These are phyloP conservation scores for Pristiophorus japonicus DNA, from an alignment of 2,113 vertebrate species.

Conservation along the genomic window DNA sequence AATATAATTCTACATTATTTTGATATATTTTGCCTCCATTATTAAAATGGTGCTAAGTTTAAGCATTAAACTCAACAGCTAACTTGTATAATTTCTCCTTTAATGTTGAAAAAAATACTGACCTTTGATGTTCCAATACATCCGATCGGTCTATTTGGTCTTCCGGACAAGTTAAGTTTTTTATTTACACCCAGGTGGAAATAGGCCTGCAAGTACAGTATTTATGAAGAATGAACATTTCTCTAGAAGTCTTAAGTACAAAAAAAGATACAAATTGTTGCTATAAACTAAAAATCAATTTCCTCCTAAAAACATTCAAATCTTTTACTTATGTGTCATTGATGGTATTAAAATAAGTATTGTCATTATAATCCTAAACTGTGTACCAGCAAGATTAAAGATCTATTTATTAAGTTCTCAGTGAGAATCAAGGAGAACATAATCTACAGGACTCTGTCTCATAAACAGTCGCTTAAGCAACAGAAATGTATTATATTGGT, in stretches of 20 bases:
- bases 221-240: neutral
- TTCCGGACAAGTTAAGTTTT: constrained; percentile 86
- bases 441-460: neutral
- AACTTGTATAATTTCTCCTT: neutral
- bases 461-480: neutral
- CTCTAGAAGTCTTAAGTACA: neutral
- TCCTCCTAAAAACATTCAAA: neutral
- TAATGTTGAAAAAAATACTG: neutral
- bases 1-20: neutral
- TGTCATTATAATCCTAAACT: neutral
- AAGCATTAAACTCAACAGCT: neutral
- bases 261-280: neutral
- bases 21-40: neutral
- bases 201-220: constrained; percentile 70
- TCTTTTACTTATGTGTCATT: neutral
- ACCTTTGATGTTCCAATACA: constrained; percentile 98
- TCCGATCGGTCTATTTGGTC: constrained; percentile 87
- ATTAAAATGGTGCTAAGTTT: neutral
- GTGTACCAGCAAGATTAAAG: neutral
- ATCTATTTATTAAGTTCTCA: neutral
- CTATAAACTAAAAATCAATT: neutral
- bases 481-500: too few species aligned
- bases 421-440: neutral
- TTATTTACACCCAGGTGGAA: constrained; percentile 86
- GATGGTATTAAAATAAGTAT: neutral